phyloP scores from a whole-genome alignment of 2,113 vertebrate species.

The Hippocampus abdominalis region DNA sequence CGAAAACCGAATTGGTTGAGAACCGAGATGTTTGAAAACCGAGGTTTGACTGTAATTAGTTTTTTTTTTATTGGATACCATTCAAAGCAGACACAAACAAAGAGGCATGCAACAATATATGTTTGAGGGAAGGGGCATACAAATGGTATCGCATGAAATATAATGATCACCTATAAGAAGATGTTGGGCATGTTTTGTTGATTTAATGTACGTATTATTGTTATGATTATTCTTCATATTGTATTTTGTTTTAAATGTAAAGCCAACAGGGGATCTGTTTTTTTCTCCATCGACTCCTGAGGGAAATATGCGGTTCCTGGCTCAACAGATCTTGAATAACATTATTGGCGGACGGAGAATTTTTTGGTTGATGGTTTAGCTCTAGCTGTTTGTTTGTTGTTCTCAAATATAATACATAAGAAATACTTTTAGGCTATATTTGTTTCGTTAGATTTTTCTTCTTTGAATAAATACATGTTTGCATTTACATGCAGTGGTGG shows the following conservation, averaged over 20 bases:
- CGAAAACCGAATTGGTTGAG: too few species aligned
- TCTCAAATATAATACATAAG: neutral
- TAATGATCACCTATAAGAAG: too few species aligned
- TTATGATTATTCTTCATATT: too few species aligned
- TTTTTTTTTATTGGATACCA: too few species aligned
- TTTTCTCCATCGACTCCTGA: neutral
- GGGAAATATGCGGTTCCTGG: neutral
- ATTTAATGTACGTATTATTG: neutral
- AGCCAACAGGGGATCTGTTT: neutral
- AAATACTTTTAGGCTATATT: neutral
- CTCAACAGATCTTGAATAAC: neutral
- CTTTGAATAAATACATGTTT: neutral
- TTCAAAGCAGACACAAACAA: too few species aligned
- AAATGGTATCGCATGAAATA: too few species aligned
- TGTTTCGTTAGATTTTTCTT: neutral
- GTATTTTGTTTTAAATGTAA: neutral
- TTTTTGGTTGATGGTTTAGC: neutral
- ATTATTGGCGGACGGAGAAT: neutral
- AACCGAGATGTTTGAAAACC: too few species aligned
- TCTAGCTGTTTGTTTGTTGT: neutral
- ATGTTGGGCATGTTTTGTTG: too few species aligned
- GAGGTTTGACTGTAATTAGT: too few species aligned
- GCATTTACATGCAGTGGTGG: conserved; percentile 12
- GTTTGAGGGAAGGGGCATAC: too few species aligned
- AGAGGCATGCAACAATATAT: too few species aligned